These are phyloP conservation scores for Yponomeuta plumbellus DNA, from an alignment of 2,888 invertebrate genomes.

Conservation along the genomic window DNA sequence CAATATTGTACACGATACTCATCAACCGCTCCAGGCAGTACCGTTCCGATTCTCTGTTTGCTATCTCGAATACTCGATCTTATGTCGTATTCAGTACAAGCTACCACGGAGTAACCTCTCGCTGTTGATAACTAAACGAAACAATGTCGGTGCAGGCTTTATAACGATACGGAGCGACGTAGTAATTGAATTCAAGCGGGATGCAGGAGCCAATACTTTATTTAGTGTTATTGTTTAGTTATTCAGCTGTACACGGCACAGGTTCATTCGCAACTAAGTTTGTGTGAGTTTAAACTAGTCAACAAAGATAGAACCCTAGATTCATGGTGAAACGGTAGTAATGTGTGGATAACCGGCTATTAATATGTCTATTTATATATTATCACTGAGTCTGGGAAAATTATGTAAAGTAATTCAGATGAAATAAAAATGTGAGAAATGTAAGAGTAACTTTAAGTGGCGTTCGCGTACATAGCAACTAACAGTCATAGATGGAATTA, in stretches of 20 bases:
- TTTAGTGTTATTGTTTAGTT: slow-evolving; percentile 15
- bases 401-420: too few species aligned
- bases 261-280: background rate
- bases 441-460: too few species aligned
- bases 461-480: too few species aligned
- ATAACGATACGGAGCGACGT: background rate
- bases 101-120: too few species aligned
- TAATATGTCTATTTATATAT: too few species aligned
- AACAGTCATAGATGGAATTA: too few species aligned
- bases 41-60: background rate
- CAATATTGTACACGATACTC: background rate
- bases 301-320: background rate
- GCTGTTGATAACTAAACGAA: background rate
- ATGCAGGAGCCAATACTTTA: background rate
- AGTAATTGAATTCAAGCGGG: slow-evolving; percentile 5
- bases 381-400: too few species aligned
- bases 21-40: background rate
- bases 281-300: background rate
- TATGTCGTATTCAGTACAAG: too few species aligned
- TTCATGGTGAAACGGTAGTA: too few species aligned
- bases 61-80: background rate
- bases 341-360: too few species aligned
- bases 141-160: background rate
- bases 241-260: background rate
- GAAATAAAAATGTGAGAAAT: too few species aligned